A percentile compares a stretch with the other conserved stretches of the same genome.
Conservation (phyloP, 2,888 invertebrate species). For the Eueremaeus valkanovi region DNA sequence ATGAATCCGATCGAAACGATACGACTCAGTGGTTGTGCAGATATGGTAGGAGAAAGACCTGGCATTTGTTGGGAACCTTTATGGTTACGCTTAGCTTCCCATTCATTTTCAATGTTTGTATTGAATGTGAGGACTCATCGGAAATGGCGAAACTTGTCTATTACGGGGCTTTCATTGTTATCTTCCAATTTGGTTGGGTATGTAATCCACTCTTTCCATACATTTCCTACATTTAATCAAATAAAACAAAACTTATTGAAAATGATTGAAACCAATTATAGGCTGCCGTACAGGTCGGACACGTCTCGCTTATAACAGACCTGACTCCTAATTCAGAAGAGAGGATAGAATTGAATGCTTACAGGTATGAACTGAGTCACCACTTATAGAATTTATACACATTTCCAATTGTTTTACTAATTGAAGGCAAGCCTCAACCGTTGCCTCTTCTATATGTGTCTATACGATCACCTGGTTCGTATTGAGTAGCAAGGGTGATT, state of each 20-base stretch:
- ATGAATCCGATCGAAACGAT: slow-evolving; percentile 59
- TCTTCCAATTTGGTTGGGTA: slow-evolving; percentile 93
- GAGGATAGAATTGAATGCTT: slow-evolving; percentile 54
- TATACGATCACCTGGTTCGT: slow-evolving; percentile 73
- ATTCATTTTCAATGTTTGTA: slow-evolving; percentile 75
- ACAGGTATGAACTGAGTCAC: slow-evolving; percentile 50
- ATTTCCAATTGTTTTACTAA: background rate
- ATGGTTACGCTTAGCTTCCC: slow-evolving; percentile 76
- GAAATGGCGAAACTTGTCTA: slow-evolving; percentile 69
- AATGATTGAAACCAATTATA: slow-evolving; percentile 51
- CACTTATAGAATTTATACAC: background rate
- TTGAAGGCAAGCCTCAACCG: slow-evolving; percentile 73
- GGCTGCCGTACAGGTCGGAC: slow-evolving; percentile 71
- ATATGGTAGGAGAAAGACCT: slow-evolving; percentile 56
- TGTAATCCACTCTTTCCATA: too few species aligned
- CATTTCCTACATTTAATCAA: too few species aligned
- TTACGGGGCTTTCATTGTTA: slow-evolving; percentile 68
- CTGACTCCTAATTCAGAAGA: slow-evolving; percentile 52
- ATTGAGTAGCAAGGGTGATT: slow-evolving; percentile 56
- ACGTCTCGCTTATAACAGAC: slow-evolving; percentile 58
- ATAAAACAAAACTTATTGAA: too few species aligned
- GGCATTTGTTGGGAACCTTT: slow-evolving; percentile 64
- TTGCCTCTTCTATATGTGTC: slow-evolving; percentile 76
- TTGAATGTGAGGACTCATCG: slow-evolving; percentile 62
- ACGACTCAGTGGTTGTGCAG: slow-evolving; percentile 48